Evolutionary conservation across 2,888 invertebrate species (phyloP), one percentile per base, ranked within the genome.

Genomic region (Phorcus lineatus): DNA sequence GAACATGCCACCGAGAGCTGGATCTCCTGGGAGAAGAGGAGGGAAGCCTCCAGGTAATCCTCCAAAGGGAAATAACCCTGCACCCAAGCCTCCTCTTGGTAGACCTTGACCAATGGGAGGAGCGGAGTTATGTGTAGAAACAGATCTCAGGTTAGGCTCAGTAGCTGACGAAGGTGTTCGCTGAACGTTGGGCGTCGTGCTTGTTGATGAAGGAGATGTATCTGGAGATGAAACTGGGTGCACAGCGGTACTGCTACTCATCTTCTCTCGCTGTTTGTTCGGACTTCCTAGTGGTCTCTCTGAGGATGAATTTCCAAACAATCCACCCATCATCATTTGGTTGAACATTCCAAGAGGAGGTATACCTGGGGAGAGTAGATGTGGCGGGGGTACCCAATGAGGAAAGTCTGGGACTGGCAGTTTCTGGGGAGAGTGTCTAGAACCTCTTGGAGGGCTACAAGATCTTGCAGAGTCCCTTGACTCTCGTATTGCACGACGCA

Each of bases 11-110:
- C 74, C 79, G 3, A 78, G 24, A 22, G 57, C 54, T 47, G 94
- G 94, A 36, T 90, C 82, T 11, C 70, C 66, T 54, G 77, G 79
- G 17, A 74, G 36, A 31, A 57, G 13, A 66, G 83, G 83, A 19
- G 83, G 81, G 13, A 78, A 84, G 55, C 80, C 31, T 31, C 76
- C 28, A 9, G 80, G 80, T 9, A 75, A 22, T 16, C 36, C 19
- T 36, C 53, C 62, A 31, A 74, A 54, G 52, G 70, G 74, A 40
- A 55, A 54, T 36, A 77, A 31, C 16, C 54, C 76, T 77, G 76
- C 52, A 55, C 54, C 54, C n/a, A 78, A 78, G 22, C 19, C 31
- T 47, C 52, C 53, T n/a, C 47, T 47, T 16, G 80, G 80, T 55
- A 66, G 17, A 19, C 40, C 24, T 52, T 77, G 80, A 24, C 66